These are phyloP conservation scores for Lagria hirta DNA, from an alignment of 2,888 invertebrate species.

Conservation along the genomic window DNA sequence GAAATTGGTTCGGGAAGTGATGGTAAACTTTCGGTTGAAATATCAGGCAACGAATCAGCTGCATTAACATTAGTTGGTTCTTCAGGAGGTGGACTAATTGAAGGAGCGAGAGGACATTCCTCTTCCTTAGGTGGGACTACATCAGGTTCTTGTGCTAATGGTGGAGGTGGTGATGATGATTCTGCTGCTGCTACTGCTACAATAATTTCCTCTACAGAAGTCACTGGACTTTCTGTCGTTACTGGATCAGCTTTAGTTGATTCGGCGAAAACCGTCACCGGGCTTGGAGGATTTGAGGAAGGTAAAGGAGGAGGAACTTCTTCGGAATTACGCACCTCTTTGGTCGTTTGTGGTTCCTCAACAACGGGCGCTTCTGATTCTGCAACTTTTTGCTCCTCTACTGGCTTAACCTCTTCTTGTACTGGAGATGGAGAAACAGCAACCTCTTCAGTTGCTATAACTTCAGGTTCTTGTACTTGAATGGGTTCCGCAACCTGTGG, in stretches of 20 bases:
- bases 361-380: slow-evolving; percentile 38
- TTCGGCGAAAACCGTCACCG: slow-evolving; percentile 73
- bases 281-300: slow-evolving; percentile 72
- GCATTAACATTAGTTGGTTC: slow-evolving; percentile 31
- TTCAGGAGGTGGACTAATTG: slow-evolving; percentile 5
- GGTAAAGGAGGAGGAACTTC: slow-evolving; percentile 72
- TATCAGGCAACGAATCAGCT: slow-evolving; percentile 52
- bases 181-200: slow-evolving; percentile 3
- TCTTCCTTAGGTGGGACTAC: slow-evolving; percentile 6
- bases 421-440: slow-evolving; percentile 34
- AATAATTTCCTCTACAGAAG: slow-evolving; percentile 1
- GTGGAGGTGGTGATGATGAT: neutral
- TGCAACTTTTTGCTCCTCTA: slow-evolving; percentile 34
- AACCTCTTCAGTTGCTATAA: too few species aligned
- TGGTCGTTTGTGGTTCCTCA: slow-evolving; percentile 44
- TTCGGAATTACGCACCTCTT: slow-evolving; percentile 62
- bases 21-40: slow-evolving; percentile 52
- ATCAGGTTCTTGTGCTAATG: too few species aligned
- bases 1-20: slow-evolving; percentile 49
- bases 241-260: slow-evolving; percentile 62
- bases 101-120: slow-evolving; percentile 5
- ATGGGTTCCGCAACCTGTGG: slow-evolving; percentile 8
- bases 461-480: slow-evolving; percentile 32
- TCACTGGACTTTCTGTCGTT: slow-evolving; percentile 4
- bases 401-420: slow-evolving; percentile 36